Conservation (phyloP, 2,888 invertebrate species). For the Drosophila bunnanda region DNA sequence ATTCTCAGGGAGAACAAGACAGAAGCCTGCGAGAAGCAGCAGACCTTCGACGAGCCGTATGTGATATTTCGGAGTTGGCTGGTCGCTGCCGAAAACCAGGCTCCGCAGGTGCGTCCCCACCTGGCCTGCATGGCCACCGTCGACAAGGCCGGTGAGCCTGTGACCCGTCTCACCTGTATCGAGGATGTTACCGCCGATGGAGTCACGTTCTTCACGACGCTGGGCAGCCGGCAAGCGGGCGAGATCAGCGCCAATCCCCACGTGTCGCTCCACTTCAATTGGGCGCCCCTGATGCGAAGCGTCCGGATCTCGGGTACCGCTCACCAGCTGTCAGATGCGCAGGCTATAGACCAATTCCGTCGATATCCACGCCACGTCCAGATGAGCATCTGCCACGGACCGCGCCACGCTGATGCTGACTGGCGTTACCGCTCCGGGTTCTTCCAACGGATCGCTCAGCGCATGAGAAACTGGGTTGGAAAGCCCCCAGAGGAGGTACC, state of each 20-base stretch:
- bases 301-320: constrained; percentile 95
- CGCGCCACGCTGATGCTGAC: constrained; percentile 15
- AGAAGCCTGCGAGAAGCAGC: constrained; percentile 87
- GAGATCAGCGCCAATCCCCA: constrained; percentile 94
- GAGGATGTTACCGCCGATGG: constrained; percentile 94
- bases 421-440: constrained; percentile 13
- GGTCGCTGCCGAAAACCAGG: constrained; percentile 88
- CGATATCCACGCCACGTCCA: constrained; percentile 92
- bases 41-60: constrained; percentile 92
- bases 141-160: constrained; percentile 92
- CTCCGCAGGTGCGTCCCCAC: constrained; percentile 92
- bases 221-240: constrained; percentile 93
- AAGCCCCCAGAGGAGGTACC: constrained; percentile 85
- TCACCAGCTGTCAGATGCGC: constrained; percentile 89
- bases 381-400: constrained; percentile 84
- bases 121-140: constrained; percentile 95
- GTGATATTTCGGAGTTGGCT: constrained; percentile 94
- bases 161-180: constrained; percentile 94
- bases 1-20: neutral
- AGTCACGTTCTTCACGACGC: constrained; percentile 96
- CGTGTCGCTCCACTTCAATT: constrained; percentile 95
- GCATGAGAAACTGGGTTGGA: constrained; percentile 68
- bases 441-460: constrained; percentile 8
- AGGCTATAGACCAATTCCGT: constrained; percentile 93
- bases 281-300: constrained; percentile 92